Base-by-base conservation (phyloP, 2,888 invertebrate species). In the Hermaeophaga mercurialis region DNA sequence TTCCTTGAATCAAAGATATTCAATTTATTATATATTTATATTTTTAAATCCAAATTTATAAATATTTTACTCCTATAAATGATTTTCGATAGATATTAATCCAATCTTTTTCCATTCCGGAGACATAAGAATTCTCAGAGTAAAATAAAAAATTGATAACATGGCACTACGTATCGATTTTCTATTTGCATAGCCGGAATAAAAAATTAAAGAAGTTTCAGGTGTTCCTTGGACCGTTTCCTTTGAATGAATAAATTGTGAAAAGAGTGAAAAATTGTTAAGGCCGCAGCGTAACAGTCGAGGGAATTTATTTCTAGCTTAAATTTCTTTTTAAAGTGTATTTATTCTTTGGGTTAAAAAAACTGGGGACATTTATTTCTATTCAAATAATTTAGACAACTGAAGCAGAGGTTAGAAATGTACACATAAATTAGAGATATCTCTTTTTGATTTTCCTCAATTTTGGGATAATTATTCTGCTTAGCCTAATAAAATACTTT, bases 151-250 rank as follows among this genome's bases (percentile, higher is more conserved):
- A 39, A 39, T 39, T 39, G 39, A 39, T 14, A 19, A 15, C 11
- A 19, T 22, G 39, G 39, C 39, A 39, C 14, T 4, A n/a, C 24
- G 43, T 24, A 43, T 43, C 43, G 43, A 43, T 43, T 43, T 43
- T 43, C 43, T 24, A 43, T 43, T 43, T 43, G 15, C 43, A 43
- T 43, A 43, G 43, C 26, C 26, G 3, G 24, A 43, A 26, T 43
- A 26, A 43, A 43, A 43, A 24, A 43, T 43, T 43, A 24, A 43
- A 43, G 41, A 41, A 41, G 41, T 41, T 41, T 41, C 9, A n/a
- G 17, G 19, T 38, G 17, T 41, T 22, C 12, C 6, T 41, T 22
- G 41, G 17, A 22, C 11, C 41, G 41, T n/a, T 19, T 19, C 41
- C 22, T 41, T 19, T 12, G 41, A 41, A 24, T 41, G 41, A 41